phyloP scores from a whole-genome alignment of 2,888 invertebrate species.

The Lithophane semibrunnea region DNA sequence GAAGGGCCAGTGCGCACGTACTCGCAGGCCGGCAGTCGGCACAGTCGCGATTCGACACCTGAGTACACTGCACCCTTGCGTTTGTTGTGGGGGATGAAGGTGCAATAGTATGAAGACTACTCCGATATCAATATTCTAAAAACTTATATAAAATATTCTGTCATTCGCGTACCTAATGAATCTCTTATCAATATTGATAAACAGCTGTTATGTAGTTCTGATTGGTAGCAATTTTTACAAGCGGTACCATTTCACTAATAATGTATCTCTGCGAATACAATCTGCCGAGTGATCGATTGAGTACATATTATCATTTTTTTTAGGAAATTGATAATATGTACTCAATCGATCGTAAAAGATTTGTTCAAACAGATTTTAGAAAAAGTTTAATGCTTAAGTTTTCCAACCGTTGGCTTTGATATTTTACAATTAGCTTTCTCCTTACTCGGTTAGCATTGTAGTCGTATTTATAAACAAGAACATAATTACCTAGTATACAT shows the following conservation, averaged over 20 bases:
- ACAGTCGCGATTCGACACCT: constrained; percentile 88
- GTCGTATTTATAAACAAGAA: neutral
- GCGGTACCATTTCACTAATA: neutral
- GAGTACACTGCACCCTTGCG: constrained; percentile 88
- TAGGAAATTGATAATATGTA: too few species aligned
- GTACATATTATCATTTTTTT: too few species aligned
- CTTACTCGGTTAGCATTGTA: neutral
- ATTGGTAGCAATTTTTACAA: neutral
- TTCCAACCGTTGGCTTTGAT: too few species aligned
- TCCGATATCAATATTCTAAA: too few species aligned
- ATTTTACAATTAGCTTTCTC: neutral
- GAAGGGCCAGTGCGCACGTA: constrained; percentile 80
- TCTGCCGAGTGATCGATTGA: neutral
- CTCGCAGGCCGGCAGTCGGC: constrained; percentile 65
- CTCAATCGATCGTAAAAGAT: too few species aligned
- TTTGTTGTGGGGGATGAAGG: constrained; percentile 76
- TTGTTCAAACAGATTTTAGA: too few species aligned
- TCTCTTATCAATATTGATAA: too few species aligned
- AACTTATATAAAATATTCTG: too few species aligned
- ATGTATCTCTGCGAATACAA: too few species aligned
- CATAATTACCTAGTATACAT: neutral
- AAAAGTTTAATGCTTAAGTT: too few species aligned
- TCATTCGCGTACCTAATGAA: neutral
- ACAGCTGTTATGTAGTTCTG: neutral
- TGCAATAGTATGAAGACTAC: constrained; percentile 68